phyloP scores from a whole-genome alignment of 1,140 invertebrate species.

The Limonius californicus region DNA sequence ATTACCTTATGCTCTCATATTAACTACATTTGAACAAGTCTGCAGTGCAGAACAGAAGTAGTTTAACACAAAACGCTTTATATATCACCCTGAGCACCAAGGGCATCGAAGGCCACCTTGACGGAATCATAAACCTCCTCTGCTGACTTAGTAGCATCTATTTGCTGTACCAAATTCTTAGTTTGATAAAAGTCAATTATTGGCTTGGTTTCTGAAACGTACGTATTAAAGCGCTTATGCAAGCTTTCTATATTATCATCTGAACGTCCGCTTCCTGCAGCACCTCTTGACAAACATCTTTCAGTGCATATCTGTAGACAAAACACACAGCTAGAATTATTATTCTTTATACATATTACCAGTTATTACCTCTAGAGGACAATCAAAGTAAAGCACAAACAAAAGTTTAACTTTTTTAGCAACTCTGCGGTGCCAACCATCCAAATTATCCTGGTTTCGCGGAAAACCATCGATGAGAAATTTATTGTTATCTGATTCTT shows the following conservation, averaged over 20 bases:
- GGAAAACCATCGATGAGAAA: conserved; percentile 99
- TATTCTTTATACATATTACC: background rate
- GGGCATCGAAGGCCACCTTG: conserved; percentile 2
- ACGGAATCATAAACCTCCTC: conserved; percentile 59
- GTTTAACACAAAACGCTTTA: too few species aligned
- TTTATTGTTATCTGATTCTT: conserved; percentile 61
- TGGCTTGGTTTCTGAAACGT: conserved; percentile 86
- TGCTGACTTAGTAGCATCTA: conserved; percentile 68
- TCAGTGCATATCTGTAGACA: conserved; percentile 63
- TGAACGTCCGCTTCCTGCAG: conserved; percentile 82
- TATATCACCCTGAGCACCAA: too few species aligned
- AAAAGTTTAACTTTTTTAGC: conserved; percentile 76
- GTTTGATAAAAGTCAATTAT: conserved; percentile 86
- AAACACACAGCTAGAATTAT: background rate
- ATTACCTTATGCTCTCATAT: too few species aligned
- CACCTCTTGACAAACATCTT: conserved; percentile 81
- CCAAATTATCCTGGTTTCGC: conserved; percentile 92
- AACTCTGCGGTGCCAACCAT: conserved; percentile 92
- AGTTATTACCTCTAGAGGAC: conserved; percentile 64
- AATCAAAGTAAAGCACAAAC: conserved; percentile 94
- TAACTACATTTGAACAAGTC: too few species aligned
- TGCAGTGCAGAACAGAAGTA: too few species aligned
- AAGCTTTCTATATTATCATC: conserved; percentile 95
- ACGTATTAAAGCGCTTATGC: conserved; percentile 87
- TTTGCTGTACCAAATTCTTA: conserved; percentile 67